Evolutionary conservation across 2,113 vertebrate species (phyloP).

Genomic region (Bos taurus): DNA sequence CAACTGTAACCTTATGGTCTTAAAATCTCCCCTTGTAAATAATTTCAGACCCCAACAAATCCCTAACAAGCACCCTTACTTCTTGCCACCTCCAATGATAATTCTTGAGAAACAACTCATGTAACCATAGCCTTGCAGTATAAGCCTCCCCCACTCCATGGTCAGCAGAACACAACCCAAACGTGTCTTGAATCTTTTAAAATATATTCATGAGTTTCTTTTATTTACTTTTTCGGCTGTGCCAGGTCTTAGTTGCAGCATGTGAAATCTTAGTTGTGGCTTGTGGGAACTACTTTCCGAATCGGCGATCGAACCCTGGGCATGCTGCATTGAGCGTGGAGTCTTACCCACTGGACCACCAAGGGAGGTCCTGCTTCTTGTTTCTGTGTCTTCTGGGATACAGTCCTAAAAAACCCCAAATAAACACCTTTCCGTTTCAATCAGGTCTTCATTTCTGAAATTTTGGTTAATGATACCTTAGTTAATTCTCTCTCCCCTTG

Average conservation of each 20-base stretch:
- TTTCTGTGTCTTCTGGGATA: neutral
- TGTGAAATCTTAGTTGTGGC: neutral
- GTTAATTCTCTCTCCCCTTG: neutral
- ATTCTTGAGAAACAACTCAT: neutral
- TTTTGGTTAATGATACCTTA: neutral
- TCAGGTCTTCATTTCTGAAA: neutral
- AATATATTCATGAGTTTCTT: neutral
- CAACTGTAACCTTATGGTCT: neutral
- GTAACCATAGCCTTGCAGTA: neutral
- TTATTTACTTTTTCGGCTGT: neutral
- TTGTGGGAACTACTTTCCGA: neutral
- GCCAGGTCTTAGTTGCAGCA: neutral
- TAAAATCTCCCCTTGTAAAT: neutral
- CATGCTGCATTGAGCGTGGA: neutral
- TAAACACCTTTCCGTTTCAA: neutral
- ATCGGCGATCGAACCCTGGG: neutral
- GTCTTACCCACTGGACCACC: neutral
- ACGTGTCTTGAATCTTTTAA: neutral
- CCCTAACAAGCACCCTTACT: neutral
- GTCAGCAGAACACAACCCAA: neutral
- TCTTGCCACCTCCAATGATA: neutral
- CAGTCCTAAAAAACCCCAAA: neutral
- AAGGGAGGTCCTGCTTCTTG: neutral
- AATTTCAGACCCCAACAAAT: neutral
- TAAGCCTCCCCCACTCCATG: accelerated